A percentile compares a stretch with the other conserved stretches of the same genome.
Conservation (phyloP, 2,113 vertebrate species). For the Nerophis lumbriciformis region DNA sequence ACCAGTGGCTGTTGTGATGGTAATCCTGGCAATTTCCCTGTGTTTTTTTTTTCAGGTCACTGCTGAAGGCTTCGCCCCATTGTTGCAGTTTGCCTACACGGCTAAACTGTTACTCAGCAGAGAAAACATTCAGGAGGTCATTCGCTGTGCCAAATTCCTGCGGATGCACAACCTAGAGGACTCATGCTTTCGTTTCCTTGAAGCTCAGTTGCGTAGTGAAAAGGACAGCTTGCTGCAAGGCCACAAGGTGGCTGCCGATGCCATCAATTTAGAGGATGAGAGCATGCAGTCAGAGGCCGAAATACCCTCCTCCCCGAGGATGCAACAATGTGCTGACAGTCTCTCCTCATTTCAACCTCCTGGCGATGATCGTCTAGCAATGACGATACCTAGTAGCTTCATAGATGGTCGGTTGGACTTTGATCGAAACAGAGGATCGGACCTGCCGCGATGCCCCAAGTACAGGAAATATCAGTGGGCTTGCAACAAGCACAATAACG, state of each 20-base stretch:
- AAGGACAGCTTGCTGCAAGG: conserved; percentile 85
- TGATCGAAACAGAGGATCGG: conserved; percentile 77
- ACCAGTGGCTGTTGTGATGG: conserved; percentile 74
- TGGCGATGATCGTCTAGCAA: conserved; percentile 74
- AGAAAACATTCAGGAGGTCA: conserved; percentile 98
- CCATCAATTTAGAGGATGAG: conserved; percentile 82
- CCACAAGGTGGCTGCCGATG: conserved; percentile 77
- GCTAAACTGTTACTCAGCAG: conserved; percentile 98
- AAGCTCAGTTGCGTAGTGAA: conserved; percentile 89
- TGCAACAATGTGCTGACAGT: conserved; percentile 72
- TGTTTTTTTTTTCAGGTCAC: conserved; percentile 84
- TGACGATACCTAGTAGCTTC: conserved; percentile 68
- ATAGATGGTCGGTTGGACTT: conserved; percentile 76
- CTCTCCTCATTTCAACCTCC: conserved; percentile 72
- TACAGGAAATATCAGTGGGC: conserved; percentile 99
- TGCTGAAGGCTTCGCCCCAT: conserved; percentile 93
- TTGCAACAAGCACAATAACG: conserved; percentile 96
- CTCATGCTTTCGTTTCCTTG: conserved; percentile 98
- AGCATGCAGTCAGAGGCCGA: conserved; percentile 79
- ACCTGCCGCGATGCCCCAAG: conserved; percentile 88
- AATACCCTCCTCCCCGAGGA: conserved; percentile 77
- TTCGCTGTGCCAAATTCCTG: conserved; percentile 95
- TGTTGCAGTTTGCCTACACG: conserved; percentile 99
- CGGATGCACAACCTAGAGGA: conserved; percentile 99
- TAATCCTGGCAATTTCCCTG: conserved; percentile 79